Evolutionary conservation across 2,888 invertebrate genomes (phyloP), one percentile per base, ranked within the genome.

Genomic region (Phorcus lineatus): DNA sequence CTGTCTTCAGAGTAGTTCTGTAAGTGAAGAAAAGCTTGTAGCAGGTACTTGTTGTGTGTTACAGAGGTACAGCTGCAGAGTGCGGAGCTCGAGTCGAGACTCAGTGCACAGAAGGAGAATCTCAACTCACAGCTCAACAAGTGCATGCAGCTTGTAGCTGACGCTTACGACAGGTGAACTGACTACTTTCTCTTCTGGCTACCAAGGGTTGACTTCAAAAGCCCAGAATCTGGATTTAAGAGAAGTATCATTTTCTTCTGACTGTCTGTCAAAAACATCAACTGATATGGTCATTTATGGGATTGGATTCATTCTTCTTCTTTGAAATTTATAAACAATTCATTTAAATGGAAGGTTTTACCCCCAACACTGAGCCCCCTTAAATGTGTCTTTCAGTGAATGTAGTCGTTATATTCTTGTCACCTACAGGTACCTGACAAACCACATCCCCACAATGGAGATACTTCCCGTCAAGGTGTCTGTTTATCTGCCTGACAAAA

Each of bases 131-230:
- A 90, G 40, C 81, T 90, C 17, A 80, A 87, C 16, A 78, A 74
- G 22, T 88, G 89, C 81, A 80, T 85, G 22, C 54, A 84, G 13
- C 82, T 89, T 74, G 86, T 91, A 16, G 89, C 91, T n/a, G 87
- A 90, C 7, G 89, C 91, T n/a, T 91, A 89, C 84, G 90, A 91
- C 84, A 90, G 86, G 91, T 91, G 85, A 70, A 84, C 47, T 47
- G 36, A 36, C 2, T 36, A 47, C 7, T 47, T 47, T 47, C 47
- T 47, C 47, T 47, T 11, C 4, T 13, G 11, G 4, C 11, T 11
- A 47, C 11, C 6, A 66, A 84, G 78, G n/a, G n/a, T n/a, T n/a
- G n/a, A n/a, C n/a, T n/a, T n/a, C n/a, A n/a, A n/a, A n/a, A n/a
- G n/a, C n/a, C n/a, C n/a, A n/a, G n/a, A n/a, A n/a, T n/a, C n/a